Evolutionary conservation across 2,113 vertebrate genomes (phyloP).

Genomic region (Arizona elegans): DNA sequence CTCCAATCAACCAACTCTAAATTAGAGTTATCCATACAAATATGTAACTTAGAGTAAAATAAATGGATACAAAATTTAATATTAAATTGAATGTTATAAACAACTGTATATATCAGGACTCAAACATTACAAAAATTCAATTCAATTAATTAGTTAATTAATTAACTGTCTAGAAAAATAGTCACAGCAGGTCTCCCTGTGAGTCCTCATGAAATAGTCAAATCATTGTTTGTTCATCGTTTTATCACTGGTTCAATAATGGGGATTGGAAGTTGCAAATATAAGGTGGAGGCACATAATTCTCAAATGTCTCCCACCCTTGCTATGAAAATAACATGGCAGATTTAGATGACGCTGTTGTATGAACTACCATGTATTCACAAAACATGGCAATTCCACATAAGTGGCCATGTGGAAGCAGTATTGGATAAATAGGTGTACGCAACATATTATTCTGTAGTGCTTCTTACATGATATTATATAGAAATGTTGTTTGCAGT

Average conservation of each 20-base stretch:
- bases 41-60: neutral
- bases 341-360: neutral
- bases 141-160: neutral
- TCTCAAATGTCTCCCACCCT: neutral
- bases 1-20: neutral
- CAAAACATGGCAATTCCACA: neutral
- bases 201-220: neutral
- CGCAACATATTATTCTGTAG: slow-evolving; percentile 4
- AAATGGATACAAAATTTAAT: neutral
- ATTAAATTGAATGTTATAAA: neutral
- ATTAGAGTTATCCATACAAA: neutral
- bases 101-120: neutral
- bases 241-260: neutral
- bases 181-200: neutral
- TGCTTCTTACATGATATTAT: slow-evolving; percentile 32
- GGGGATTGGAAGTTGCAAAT: neutral
- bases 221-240: neutral
- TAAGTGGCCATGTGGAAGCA: neutral
- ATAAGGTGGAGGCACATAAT: neutral
- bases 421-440: slow-evolving; percentile 38
- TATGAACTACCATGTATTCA: neutral
- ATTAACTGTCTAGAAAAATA: neutral
- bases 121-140: neutral
- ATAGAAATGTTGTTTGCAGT: neutral
- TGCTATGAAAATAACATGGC: neutral